Conservation (phyloP, 2,113 vertebrate genomes). For the Cichladusa arquata region DNA sequence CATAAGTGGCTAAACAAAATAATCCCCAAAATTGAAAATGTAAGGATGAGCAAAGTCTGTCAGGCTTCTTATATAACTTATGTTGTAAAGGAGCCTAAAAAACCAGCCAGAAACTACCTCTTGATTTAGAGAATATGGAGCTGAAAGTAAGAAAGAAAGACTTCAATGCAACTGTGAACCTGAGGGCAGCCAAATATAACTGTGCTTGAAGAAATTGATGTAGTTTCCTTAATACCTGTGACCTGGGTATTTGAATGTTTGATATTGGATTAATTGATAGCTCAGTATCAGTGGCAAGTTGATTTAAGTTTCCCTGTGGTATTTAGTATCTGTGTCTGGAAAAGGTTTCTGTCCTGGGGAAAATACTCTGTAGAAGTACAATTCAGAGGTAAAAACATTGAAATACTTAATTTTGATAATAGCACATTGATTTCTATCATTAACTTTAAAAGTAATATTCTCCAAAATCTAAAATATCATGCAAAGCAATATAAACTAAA, state of each 20-base stretch:
- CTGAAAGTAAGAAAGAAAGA: background rate
- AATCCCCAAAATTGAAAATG: background rate
- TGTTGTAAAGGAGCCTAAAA: background rate
- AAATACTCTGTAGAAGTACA: background rate
- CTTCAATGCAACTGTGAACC: background rate
- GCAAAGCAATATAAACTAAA: background rate
- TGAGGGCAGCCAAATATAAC: background rate
- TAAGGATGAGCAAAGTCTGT: background rate
- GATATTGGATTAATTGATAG: background rate
- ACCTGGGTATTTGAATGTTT: background rate
- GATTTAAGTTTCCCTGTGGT: background rate
- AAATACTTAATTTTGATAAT: background rate
- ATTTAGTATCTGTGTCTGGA: background rate
- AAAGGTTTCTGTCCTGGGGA: background rate
- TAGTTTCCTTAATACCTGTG: background rate
- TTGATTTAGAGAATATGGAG: background rate
- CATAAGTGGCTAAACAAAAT: background rate
- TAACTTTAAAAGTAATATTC: background rate
- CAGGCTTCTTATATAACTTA: background rate
- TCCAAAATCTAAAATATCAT: background rate
- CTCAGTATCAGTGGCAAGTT: background rate
- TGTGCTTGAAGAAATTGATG: background rate
- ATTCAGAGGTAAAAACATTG: background rate
- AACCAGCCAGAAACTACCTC: background rate
- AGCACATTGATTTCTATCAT: background rate